phyloP scores from a whole-genome alignment of 2,888 invertebrate species.

The Helleia helle region DNA sequence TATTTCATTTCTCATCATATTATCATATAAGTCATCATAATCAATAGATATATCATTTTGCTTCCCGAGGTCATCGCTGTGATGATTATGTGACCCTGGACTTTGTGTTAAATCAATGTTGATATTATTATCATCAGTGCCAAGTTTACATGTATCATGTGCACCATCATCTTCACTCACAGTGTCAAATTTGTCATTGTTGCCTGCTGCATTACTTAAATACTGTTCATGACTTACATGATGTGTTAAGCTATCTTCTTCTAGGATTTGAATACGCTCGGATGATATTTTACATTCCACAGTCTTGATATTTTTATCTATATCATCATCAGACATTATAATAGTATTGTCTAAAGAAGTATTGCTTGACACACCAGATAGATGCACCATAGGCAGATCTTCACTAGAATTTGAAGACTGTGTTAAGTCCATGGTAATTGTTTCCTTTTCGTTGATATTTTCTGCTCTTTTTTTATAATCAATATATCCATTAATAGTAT shows the following conservation, averaged over 20 bases:
- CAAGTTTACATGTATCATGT: too few species aligned
- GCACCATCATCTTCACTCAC: not conserved
- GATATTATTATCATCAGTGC: constrained; percentile 7
- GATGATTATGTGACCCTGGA: constrained; percentile 20
- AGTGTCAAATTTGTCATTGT: not conserved
- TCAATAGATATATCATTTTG: constrained; percentile 46
- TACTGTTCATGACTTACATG: not conserved
- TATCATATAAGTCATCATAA: constrained; percentile 45
- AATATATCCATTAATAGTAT: not conserved
- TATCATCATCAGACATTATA: constrained; percentile 19
- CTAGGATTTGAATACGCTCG: constrained; percentile 2
- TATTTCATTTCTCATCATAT: constrained; percentile 10
- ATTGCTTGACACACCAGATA: constrained; percentile 25
- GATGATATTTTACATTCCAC: constrained; percentile 26
- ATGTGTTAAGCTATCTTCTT: too few species aligned
- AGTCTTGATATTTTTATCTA: constrained; percentile 20
- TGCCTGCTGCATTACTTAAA: not conserved
- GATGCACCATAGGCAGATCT: constrained; percentile 37
- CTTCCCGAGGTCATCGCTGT: constrained; percentile 29
- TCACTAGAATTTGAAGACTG: constrained; percentile 41
- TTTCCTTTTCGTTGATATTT: not conserved
- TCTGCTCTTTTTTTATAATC: too few species aligned
- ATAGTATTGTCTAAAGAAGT: constrained; percentile 34
- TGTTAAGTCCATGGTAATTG: constrained; percentile 36
- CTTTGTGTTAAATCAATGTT: constrained; percentile 45